phyloP scores from a whole-genome alignment of 2,888 invertebrate genomes.

The Pyrocoelia pectoralis region DNA sequence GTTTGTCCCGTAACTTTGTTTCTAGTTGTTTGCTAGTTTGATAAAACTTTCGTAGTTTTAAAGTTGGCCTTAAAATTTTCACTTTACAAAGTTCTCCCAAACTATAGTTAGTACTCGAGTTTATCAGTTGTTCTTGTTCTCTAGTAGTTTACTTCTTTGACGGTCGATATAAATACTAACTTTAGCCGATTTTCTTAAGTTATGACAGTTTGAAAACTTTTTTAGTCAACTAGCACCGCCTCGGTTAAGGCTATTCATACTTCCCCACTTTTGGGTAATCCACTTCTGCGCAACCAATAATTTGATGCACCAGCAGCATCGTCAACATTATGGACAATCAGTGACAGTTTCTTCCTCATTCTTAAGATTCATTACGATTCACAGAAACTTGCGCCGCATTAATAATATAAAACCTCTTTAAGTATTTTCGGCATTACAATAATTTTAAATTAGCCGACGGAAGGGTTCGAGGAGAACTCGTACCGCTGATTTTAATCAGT shows the following conservation, averaged over 20 bases:
- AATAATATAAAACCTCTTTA: slow-evolving; percentile 25
- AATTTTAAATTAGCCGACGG: slow-evolving; percentile 37
- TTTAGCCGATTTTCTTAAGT: slow-evolving; percentile 49
- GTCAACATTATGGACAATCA: slow-evolving; percentile 40
- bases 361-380: not conserved
- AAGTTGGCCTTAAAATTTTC: slow-evolving; percentile 41
- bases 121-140: slow-evolving; percentile 43
- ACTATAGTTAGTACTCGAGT: slow-evolving; percentile 40
- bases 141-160: slow-evolving; percentile 35
- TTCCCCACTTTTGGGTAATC: slow-evolving; percentile 49
- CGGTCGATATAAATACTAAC: slow-evolving; percentile 43
- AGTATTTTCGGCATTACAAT: slow-evolving; percentile 34
- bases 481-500: slow-evolving; percentile 45
- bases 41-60: slow-evolving; percentile 40
- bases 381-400: slow-evolving; percentile 13
- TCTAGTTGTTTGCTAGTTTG: slow-evolving; percentile 36
- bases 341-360: slow-evolving; percentile 36
- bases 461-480: slow-evolving; percentile 33
- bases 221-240: slow-evolving; percentile 52
- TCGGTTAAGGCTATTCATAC: slow-evolving; percentile 49
- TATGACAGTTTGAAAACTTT: slow-evolving; percentile 59
- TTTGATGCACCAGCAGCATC: slow-evolving; percentile 33
- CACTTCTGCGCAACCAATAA: slow-evolving; percentile 51
- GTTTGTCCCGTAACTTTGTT: slow-evolving; percentile 41
- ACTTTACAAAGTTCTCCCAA: slow-evolving; percentile 32